Evolutionary conservation across 2,113 vertebrate species (phyloP).

Genomic region (Megaptera novaeangliae): DNA sequence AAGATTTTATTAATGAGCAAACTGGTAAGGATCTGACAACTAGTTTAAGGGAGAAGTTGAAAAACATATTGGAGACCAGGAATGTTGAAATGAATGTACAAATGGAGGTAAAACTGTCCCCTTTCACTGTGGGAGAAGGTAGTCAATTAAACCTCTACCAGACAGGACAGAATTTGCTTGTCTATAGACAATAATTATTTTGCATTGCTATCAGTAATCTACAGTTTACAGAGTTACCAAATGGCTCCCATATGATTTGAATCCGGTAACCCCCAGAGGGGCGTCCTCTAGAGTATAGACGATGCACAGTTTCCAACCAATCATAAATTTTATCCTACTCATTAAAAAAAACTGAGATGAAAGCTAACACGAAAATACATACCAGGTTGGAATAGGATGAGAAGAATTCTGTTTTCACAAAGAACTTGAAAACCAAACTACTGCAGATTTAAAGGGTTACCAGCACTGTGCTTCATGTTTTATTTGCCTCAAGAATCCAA

Average conservation of each 20-base stretch:
- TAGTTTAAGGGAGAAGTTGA: neutral
- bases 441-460: neutral
- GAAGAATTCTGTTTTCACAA: neutral
- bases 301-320: neutral
- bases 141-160: neutral
- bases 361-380: neutral
- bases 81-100: neutral
- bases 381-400: neutral
- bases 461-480: neutral
- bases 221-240: neutral
- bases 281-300: neutral
- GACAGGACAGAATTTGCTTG: neutral
- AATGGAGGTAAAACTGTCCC: neutral
- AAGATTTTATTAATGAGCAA: neutral
- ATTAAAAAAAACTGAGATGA: neutral
- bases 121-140: neutral
- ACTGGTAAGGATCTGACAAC: neutral
- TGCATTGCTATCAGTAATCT: neutral
- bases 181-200: neutral
- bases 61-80: neutral
- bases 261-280: neutral
- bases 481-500: neutral
- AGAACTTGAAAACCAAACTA: neutral
- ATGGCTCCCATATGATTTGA: neutral
- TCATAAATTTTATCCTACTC: neutral